phyloP scores from a whole-genome alignment of 2,888 invertebrate species.

The Dicyrtomina minuta region DNA sequence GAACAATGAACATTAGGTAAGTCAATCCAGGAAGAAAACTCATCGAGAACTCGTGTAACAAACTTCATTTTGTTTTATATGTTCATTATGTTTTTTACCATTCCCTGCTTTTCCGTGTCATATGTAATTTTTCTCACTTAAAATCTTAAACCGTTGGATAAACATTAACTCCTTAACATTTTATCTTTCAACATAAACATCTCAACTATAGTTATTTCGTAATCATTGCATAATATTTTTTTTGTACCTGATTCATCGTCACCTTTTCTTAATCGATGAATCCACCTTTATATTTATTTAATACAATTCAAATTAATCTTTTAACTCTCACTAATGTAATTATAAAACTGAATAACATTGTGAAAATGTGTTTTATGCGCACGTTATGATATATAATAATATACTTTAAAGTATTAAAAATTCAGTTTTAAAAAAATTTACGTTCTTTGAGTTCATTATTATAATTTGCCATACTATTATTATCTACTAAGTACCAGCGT shows the following conservation, averaged over 20 bases:
- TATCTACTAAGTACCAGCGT: too few species aligned
- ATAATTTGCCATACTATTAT: neutral
- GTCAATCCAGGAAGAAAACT: neutral
- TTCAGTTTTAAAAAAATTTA: neutral
- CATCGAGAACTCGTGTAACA: conserved; percentile 11
- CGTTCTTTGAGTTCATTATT: neutral
- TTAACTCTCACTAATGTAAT: neutral
- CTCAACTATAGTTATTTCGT: neutral
- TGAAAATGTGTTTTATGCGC: too few species aligned
- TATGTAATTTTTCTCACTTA: conserved; percentile 2
- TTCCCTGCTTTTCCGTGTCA: neutral
- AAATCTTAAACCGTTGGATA: conserved; percentile 9
- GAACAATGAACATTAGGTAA: conserved; percentile 23
- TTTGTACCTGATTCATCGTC: neutral
- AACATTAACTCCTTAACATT: conserved; percentile 24
- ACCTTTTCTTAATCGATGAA: neutral
- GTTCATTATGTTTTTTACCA: conserved; percentile 19
- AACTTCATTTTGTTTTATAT: conserved; percentile 7
- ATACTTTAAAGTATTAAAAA: neutral
- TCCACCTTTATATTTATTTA: neutral
- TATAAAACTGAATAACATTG: too few species aligned
- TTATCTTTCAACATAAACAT: conserved; percentile 4
- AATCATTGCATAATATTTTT: conserved; percentile 14
- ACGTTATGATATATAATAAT: neutral
- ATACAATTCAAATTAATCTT: neutral